Evolutionary conservation across 2,888 invertebrate species (phyloP).

Genomic region (Hypomecis punctinalis): DNA sequence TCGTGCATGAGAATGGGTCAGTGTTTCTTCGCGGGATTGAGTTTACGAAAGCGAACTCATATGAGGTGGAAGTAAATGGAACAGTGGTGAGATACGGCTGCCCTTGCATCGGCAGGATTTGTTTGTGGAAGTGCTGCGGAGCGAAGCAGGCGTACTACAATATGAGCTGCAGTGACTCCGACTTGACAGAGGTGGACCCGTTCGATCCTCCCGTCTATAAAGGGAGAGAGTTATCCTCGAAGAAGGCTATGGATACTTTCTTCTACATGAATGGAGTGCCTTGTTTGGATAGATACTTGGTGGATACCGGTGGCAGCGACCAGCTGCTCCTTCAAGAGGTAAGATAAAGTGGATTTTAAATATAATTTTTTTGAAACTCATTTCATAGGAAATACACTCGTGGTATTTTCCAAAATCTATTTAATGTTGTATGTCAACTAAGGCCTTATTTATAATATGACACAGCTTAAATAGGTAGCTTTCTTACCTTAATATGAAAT

Average conservation of each 20-base stretch:
- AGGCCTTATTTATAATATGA: too few species aligned
- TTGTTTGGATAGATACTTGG: slow-evolving; percentile 65
- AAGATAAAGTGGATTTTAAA: slow-evolving; percentile 24
- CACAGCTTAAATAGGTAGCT: too few species aligned
- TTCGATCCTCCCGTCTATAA: slow-evolving; percentile 70
- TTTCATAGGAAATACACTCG: too few species aligned
- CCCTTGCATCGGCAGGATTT: slow-evolving; percentile 68
- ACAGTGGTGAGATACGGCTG: slow-evolving; percentile 59
- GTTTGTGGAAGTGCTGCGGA: slow-evolving; percentile 73
- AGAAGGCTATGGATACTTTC: slow-evolving; percentile 62
- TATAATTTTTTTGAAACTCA: too few species aligned
- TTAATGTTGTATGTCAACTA: too few species aligned
- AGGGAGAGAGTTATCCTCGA: slow-evolving; percentile 52
- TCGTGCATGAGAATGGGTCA: slow-evolving; percentile 58
- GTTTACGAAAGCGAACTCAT: slow-evolving; percentile 64
- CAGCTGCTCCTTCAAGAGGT: slow-evolving; percentile 74
- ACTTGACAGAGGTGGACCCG: slow-evolving; percentile 56
- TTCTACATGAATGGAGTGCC: slow-evolving; percentile 62
- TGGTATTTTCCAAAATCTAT: too few species aligned
- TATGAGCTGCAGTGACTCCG: slow-evolving; percentile 54
- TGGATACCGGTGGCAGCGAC: slow-evolving; percentile 56
- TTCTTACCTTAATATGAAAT: too few species aligned
- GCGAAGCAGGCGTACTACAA: slow-evolving; percentile 54
- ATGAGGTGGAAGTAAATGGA: slow-evolving; percentile 56
- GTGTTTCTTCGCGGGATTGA: slow-evolving; percentile 64